Evolutionary conservation across 2,888 invertebrate genomes (phyloP).

Genomic region (Dryobota labecula): DNA sequence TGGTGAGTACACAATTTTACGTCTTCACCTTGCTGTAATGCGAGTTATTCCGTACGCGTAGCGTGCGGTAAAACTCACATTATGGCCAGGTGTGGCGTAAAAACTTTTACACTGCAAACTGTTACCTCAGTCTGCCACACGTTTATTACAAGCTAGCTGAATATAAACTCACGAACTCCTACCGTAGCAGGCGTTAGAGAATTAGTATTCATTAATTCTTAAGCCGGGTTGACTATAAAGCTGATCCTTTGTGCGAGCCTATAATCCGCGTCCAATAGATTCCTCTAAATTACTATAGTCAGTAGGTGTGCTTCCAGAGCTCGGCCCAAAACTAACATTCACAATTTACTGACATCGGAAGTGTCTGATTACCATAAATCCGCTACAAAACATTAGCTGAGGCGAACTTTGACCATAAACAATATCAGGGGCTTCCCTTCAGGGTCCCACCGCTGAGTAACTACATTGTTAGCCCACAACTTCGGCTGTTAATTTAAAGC

Average conservation of each 20-base stretch:
- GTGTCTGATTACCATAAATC: conserved; percentile 71
- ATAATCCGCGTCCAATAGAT: conserved; percentile 65
- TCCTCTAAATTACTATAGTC: conserved; percentile 50
- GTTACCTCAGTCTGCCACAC: neutral
- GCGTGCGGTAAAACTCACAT: too few relatives aligned
- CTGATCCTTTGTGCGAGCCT: conserved; percentile 61
- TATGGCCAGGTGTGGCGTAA: too few relatives aligned
- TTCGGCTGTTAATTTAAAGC: conserved; percentile 50
- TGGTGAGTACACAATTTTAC: too few relatives aligned
- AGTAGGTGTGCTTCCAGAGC: conserved; percentile 42
- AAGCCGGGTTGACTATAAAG: conserved; percentile 70
- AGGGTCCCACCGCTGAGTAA: conserved; percentile 35
- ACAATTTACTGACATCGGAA: conserved; percentile 64
- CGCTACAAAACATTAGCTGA: conserved; percentile 64
- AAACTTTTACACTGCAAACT: conserved; percentile 24
- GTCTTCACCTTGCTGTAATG: too few relatives aligned
- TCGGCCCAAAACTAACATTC: conserved; percentile 52
- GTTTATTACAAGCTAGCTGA: conserved; percentile 27
- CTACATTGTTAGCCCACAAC: conserved; percentile 54
- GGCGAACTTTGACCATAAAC: conserved; percentile 71
- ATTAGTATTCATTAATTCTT: conserved; percentile 72
- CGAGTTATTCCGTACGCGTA: too few relatives aligned
- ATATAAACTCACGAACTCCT: conserved; percentile 32
- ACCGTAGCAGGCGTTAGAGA: conserved; percentile 45
- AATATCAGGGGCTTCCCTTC: conserved; percentile 56